Evolutionary conservation across 2,797 vertebrate species (phyloP), one percentile per base, ranked within the genome.

Genomic region (Anableps anableps): DNA sequence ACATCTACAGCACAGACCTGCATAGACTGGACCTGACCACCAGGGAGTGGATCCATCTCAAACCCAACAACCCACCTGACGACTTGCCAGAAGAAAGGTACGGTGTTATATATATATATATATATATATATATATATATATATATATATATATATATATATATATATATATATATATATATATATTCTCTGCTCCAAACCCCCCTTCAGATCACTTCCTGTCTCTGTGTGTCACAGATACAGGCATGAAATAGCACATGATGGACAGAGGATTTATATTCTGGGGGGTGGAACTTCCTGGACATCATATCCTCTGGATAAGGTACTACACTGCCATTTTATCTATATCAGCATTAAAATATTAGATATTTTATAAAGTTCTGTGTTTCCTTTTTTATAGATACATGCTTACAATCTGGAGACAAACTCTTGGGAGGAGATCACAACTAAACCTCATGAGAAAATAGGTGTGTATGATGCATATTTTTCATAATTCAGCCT

Each of bases 381-480:
- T 43, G 3, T 55, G 19, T 74, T 29, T 9, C 84, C 55, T 76
- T 72, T 48, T 64, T 48, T 70, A 66, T 82, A 99, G 99, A 98
- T 99, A 87, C 98, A 99, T 0, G 98, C 98, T 0, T 99, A 99
- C 94, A 99, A 99, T 91, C 96, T 99, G 82, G 99, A 99, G 95
- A 99, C 98, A 21, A 99, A 99, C 91, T 97, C 97, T 23, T 99
- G 99, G 99, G 98, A 99, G 86, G 98, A 99, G 91, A 98, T 99
- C 43, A 83, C 95, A 80, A 99, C 99, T 0, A 99, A 97, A 93
- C 98, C 98, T 77, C 97, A 99, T 55, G 97, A 98, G 86, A 98
- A 98, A 96, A 97, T 98, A 88, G 98, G 99, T 98, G 84, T 91
- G 95, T 88, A 60, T 80, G 29, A 4, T 77, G 53, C 50, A 50